These are phyloP conservation scores for Falcaria lacertinaria DNA, from an alignment of 2,888 invertebrate genomes.

Conservation along the genomic window DNA sequence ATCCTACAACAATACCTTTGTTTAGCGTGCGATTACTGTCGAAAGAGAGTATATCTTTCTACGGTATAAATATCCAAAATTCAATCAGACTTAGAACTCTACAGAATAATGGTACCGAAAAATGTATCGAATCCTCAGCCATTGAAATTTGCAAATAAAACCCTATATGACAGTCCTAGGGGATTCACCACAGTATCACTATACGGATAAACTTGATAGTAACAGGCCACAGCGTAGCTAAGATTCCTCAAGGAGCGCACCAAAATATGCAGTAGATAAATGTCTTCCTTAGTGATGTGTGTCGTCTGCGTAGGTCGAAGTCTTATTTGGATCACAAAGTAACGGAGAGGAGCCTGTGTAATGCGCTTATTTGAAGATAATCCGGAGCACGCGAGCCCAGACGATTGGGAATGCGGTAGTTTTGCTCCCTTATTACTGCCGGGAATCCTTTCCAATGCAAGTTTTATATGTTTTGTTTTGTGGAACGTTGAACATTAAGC, in stretches of 20 bases:
- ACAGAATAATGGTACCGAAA: too few relatives aligned
- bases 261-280: conserved; percentile 12
- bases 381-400: conserved; percentile 30
- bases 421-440: conserved; percentile 2
- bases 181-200: conserved; percentile 22
- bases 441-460: not conserved
- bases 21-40: too few relatives aligned
- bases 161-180: conserved; percentile 39
- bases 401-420: not conserved
- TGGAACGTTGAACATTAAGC: too few relatives aligned
- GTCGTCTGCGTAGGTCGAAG: conserved; percentile 29
- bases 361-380: conserved; percentile 72
- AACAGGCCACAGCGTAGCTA: conserved; percentile 21
- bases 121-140: conserved; percentile 54
- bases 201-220: conserved; percentile 9
- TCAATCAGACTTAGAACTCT: too few relatives aligned
- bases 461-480: too few relatives aligned
- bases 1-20: too few relatives aligned
- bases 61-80: too few relatives aligned
- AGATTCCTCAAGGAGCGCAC: conserved; percentile 2
- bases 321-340: conserved; percentile 63
- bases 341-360: conserved; percentile 47
- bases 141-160: conserved; percentile 53
- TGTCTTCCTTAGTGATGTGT: not conserved
- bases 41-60: too few relatives aligned